Conservation (phyloP, 1,140 invertebrate genomes). For the Chlorops oryzae region DNA sequence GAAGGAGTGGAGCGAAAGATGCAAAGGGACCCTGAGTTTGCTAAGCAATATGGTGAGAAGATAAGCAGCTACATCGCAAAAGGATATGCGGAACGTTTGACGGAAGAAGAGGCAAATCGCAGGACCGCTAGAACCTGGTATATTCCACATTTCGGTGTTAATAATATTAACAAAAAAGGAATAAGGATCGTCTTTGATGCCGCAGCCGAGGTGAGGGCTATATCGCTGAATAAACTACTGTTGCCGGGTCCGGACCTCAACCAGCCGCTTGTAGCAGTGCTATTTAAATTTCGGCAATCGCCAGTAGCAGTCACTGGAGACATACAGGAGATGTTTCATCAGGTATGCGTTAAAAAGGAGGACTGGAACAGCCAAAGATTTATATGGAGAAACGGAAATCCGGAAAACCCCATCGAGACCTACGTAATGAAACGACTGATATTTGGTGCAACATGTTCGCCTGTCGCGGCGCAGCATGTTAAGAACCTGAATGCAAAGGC, state of each 20-base stretch:
- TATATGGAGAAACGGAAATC: constrained; percentile 8
- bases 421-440: constrained; percentile 33
- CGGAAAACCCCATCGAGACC: not conserved
- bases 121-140: constrained; percentile 18
- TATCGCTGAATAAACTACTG: not conserved
- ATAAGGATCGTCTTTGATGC: constrained; percentile 33
- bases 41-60: constrained; percentile 10
- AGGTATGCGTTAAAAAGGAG: constrained; percentile 6
- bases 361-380: constrained; percentile 13
- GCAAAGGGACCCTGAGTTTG: constrained; percentile 11
- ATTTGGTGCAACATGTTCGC: constrained; percentile 31
- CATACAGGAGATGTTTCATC: constrained; percentile 13
- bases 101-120: not conserved
- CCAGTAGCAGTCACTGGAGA: constrained; percentile 7
- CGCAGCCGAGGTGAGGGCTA: constrained; percentile 15
- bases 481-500: constrained; percentile 21
- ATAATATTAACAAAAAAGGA: constrained; percentile 25
- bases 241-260: constrained; percentile 7
- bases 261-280: constrained; percentile 2
- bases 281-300: constrained; percentile 9
- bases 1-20: constrained; percentile 8
- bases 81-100: constrained; percentile 18
- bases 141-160: constrained; percentile 31
- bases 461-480: constrained; percentile 21
- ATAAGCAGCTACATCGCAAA: constrained; percentile 17